Conservation (phyloP, 2,797 vertebrate genomes). For the Dallia pectoralis region DNA sequence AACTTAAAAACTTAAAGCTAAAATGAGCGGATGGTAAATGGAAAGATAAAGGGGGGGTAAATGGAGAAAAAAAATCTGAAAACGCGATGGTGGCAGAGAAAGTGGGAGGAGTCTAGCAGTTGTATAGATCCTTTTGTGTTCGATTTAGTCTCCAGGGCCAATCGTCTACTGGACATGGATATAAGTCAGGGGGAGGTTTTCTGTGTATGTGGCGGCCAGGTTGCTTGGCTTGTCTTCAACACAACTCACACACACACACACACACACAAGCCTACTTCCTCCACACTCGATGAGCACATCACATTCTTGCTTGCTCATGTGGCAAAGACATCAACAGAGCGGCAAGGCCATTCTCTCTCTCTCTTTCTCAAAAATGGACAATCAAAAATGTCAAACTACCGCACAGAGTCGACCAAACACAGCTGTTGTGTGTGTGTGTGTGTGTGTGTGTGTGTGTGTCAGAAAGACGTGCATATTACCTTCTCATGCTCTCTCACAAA, state of each 20-base stretch:
- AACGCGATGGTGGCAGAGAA: background rate
- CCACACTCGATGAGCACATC: constrained; percentile 3
- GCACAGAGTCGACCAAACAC: constrained; percentile 16
- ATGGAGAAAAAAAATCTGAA: background rate
- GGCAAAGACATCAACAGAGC: constrained; percentile 40
- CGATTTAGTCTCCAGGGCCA: background rate
- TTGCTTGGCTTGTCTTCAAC: background rate
- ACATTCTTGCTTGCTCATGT: constrained; percentile 46
- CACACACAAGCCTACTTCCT: constrained; percentile 5
- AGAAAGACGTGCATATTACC: background rate
- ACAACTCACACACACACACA: constrained; percentile 24
- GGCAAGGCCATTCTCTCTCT: constrained; percentile 11
- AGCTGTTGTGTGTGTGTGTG: constrained; percentile 2
- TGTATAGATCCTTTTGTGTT: background rate
- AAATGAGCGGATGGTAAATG: background rate
- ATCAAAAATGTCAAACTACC: constrained; percentile 1
- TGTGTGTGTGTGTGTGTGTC: background rate
- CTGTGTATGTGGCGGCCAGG: background rate
- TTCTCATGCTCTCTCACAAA: background rate
- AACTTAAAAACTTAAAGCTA: background rate
- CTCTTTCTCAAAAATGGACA: constrained; percentile 2
- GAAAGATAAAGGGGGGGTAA: background rate
- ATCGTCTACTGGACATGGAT: background rate
- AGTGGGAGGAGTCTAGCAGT: background rate
- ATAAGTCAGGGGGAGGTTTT: background rate